Conservation (phyloP, 1,140 invertebrate genomes). For the Drosophila lacteicornis region DNA sequence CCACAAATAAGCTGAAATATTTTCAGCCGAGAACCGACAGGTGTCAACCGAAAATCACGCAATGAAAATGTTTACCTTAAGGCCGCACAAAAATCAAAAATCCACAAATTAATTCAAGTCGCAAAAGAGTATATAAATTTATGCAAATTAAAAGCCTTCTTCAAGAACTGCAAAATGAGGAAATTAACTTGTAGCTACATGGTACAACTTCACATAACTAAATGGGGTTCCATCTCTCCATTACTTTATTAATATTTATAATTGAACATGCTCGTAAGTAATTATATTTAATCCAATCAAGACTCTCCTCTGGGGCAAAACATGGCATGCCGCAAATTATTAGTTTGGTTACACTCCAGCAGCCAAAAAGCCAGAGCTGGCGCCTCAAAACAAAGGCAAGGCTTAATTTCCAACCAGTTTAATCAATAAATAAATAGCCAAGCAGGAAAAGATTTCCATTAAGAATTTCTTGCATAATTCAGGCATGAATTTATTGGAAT, state of each 20-base stretch:
- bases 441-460: conserved; percentile 47
- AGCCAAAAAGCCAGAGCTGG: conserved; percentile 44
- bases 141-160: conserved; percentile 31
- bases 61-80: conserved; percentile 46
- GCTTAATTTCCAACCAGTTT: conserved; percentile 37
- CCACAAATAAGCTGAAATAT: conserved; percentile 51
- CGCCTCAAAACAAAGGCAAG: conserved; percentile 24
- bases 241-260: conserved; percentile 50
- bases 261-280: conserved; percentile 35
- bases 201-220: not conserved
- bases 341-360: conserved; percentile 54
- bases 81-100: conserved; percentile 8
- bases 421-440: conserved; percentile 43
- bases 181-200: conserved; percentile 2
- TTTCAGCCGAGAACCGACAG: conserved; percentile 41
- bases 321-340: conserved; percentile 49
- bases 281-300: conserved; percentile 31
- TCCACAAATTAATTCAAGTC: conserved; percentile 14
- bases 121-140: not conserved
- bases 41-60: conserved; percentile 48
- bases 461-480: conserved; percentile 46
- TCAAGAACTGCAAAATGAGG: conserved; percentile 27
- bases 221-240: conserved; percentile 6
- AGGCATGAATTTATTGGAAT: conserved; percentile 37
- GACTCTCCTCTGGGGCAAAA: conserved; percentile 14